Base-by-base conservation (phyloP, 1,140 invertebrate genomes). In the Formica selysi region DNA sequence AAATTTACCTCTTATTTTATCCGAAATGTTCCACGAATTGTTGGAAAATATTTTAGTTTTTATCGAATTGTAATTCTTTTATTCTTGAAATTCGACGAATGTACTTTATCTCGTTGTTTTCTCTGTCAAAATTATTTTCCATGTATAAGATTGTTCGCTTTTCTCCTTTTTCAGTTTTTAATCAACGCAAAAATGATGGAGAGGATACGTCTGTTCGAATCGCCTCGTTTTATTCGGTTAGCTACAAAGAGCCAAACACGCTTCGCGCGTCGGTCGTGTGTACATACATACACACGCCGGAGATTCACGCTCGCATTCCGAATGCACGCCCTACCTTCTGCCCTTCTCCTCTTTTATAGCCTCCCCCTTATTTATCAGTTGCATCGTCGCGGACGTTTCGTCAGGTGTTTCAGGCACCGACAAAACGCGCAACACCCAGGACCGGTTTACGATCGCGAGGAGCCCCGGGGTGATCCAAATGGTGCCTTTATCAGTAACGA, bases 381-480 rank as follows among this genome's bases (percentile, higher is more conserved):
- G 41, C 79, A 88, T 68, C 68, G 29, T 48, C 57, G n/a, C 57
- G 64, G 85, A 85, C 86, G 76, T 90, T 90, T 90, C 86, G 81
- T 90, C 86, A 90, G 86, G 86, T 89, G 80, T 86, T 86, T 26
- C 74, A 64, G 22, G 51, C 38, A 78, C 61, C 62, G 8, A 54
- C 51, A 57, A 44, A 54, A 16, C 44, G n/a, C 22, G 3, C 62
- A 36, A 19, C 29, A 65, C 29, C 5, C 62, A 51, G 41, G 41
- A 70, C 22, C 64, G 64, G 64, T 70, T 80, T 57, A 41, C n/a
- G 62, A 10, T 22, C 22, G n/a, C 44, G n/a, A 70, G 29, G 44
- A 38, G 32, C 64, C 44, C 76, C 2, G 32, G 8, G 26, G 0
- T 32, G 22, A 61, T 76, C 13, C 44, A 13, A 6, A 11, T 54